Base-by-base conservation (phyloP, 2,797 vertebrate genomes). In the Microctenopoma stevenorrisi region DNA sequence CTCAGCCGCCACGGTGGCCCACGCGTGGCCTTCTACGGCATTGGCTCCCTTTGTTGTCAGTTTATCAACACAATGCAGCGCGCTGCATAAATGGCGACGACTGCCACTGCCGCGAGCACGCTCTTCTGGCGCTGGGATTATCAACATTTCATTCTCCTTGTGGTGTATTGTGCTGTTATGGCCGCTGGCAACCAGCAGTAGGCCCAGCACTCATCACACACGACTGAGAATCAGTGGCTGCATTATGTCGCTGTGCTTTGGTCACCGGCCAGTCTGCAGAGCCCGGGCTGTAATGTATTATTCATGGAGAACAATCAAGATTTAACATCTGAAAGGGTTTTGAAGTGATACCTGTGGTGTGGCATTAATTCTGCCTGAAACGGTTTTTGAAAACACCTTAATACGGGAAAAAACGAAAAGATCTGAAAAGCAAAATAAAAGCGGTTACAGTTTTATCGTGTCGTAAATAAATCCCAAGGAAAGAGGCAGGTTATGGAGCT, bases 231-330 rank as follows among this genome's bases (percentile, higher is more conserved):
- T 77, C 84, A 73, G 64, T 57, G 76, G 72, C 83, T 85, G 86
- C 76, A 72, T 87, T 78, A 79, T 83, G 79, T 80, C 51, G 35
- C 74, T 35, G 56, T 69, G 86, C 86, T 88, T 85, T 89, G 89
- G 90, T 92, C 86, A 86, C 82, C 49, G 40, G 86, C 86, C 87
- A 83, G 83, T 51, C 18, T 9, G 48, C 76, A 28, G 58, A 85
- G 78, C 77, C 58, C 63, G 2, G 74, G 60, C 73, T 84, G 8
- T 84, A 56, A 91, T 91, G 83, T 88, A 81, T 91, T 89, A 91
- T 93, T 92, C 87, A 90, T 89, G 72, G 60, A 0, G 54, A 81
- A 89, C 83, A 90, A 91, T 89, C 85, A 86, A 77, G 86, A 86
- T 87, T 90, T 90, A 86, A 89, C 87, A 88, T 90, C 62, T 80